Evolutionary conservation across 2,113 vertebrate species (phyloP).

Genomic region (Rana temporaria): DNA sequence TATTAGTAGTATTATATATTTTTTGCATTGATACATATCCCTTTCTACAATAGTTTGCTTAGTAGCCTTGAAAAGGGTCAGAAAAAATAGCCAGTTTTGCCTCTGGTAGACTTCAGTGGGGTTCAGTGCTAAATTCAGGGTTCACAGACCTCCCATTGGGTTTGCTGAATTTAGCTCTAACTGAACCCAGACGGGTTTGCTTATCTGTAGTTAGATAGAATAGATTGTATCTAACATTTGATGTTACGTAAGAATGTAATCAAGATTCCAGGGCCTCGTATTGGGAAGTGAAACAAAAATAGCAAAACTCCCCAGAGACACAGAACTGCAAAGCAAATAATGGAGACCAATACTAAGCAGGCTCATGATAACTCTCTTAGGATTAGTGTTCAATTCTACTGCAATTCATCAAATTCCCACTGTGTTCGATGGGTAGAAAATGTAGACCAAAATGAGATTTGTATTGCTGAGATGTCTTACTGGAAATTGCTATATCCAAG

Average conservation of each 20-base stretch:
- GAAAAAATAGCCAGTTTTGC: too few species aligned
- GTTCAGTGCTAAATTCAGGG: too few species aligned
- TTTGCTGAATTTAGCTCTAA: too few species aligned
- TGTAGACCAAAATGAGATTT: constrained; percentile 8
- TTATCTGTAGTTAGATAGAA: not conserved
- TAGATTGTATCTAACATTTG: not conserved
- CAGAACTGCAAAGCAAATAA: constrained; percentile 24
- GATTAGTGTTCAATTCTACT: constrained; percentile 31
- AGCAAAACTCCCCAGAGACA: constrained; percentile 19
- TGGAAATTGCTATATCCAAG: not conserved
- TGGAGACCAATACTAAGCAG: constrained; percentile 33
- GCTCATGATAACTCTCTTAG: constrained; percentile 22
- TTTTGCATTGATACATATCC: too few species aligned
- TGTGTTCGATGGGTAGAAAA: constrained; percentile 6
- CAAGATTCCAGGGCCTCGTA: not conserved
- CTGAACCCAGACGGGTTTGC: too few species aligned
- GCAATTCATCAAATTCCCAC: constrained; percentile 45
- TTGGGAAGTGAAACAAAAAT: constrained; percentile 34
- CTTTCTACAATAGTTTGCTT: too few species aligned
- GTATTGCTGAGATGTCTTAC: constrained; percentile 3
- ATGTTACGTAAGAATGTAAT: not conserved
- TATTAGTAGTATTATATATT: too few species aligned
- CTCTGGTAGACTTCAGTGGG: too few species aligned
- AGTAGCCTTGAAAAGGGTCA: too few species aligned
- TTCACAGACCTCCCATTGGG: too few species aligned